Evolutionary conservation across 2,888 invertebrate genomes (phyloP).

Genomic region (Lymantria dispar): DNA sequence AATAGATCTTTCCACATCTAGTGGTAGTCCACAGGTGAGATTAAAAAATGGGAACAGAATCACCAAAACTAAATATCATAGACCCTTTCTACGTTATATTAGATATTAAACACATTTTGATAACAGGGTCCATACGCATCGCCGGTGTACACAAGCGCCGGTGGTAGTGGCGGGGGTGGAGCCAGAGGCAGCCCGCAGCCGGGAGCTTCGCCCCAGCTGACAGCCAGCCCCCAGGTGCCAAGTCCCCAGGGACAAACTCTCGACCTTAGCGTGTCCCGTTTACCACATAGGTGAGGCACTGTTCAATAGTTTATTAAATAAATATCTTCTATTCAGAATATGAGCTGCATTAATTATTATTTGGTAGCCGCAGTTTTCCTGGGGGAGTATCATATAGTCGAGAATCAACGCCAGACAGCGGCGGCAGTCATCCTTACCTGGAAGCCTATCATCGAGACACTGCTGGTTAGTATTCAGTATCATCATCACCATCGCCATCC

Average conservation of each 20-base stretch:
- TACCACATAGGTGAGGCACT: slow-evolving; percentile 89
- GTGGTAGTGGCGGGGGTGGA: slow-evolving; percentile 86
- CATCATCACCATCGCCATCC: background rate
- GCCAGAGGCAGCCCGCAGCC: slow-evolving; percentile 92
- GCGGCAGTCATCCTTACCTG: slow-evolving; percentile 92
- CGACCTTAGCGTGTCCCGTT: slow-evolving; percentile 93
- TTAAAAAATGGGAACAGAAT: slow-evolving; percentile 55
- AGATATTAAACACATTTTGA: slow-evolving; percentile 50
- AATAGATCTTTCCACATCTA: slow-evolving; percentile 93
- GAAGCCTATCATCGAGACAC: slow-evolving; percentile 92
- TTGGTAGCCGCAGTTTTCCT: slow-evolving; percentile 82
- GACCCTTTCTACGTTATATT: slow-evolving; percentile 21
- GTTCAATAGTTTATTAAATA: slow-evolving; percentile 18
- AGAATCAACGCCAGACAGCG: slow-evolving; percentile 94
- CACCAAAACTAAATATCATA: slow-evolving; percentile 19
- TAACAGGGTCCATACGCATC: slow-evolving; percentile 89
- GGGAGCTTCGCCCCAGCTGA: slow-evolving; percentile 90
- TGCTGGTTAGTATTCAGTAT: slow-evolving; percentile 84
- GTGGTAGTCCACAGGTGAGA: slow-evolving; percentile 93
- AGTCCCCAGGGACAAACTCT: slow-evolving; percentile 95
- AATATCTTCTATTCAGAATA: slow-evolving; percentile 4
- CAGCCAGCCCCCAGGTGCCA: slow-evolving; percentile 94
- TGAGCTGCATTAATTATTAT: slow-evolving; percentile 31
- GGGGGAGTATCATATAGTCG: slow-evolving; percentile 89
- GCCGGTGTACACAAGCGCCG: slow-evolving; percentile 89